phyloP scores from a whole-genome alignment of 2,797 vertebrate species.

The Sebastes taczanowskii region DNA sequence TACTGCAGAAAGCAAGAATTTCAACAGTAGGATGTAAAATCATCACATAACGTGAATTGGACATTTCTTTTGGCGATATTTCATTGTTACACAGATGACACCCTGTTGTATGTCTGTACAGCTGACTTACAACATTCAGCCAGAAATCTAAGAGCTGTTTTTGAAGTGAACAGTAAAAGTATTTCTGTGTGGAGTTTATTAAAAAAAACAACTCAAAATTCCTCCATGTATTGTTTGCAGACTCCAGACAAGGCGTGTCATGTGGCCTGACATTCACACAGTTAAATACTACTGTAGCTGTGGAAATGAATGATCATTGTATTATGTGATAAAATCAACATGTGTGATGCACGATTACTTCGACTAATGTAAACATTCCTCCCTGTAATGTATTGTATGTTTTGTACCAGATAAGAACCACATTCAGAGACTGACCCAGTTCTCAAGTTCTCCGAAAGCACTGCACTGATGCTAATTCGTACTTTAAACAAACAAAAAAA shows the following conservation, averaged over 20 bases:
- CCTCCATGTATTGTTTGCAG: neutral
- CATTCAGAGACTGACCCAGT: slow-evolving; percentile 7
- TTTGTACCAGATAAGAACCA: slow-evolving; percentile 16
- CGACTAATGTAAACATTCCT: slow-evolving; percentile 4
- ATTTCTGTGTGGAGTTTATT: neutral
- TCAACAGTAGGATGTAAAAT: neutral
- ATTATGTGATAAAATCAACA: slow-evolving; percentile 20
- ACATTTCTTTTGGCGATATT: neutral
- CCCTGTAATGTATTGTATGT: neutral
- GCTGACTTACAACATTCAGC: neutral
- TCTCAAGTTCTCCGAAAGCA: neutral
- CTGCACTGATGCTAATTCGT: neutral
- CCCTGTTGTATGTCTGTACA: neutral
- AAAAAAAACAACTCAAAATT: neutral
- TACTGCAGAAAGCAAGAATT: neutral
- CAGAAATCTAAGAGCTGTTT: neutral
- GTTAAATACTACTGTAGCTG: neutral
- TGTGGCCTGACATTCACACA: neutral
- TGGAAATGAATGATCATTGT: slow-evolving; percentile 38
- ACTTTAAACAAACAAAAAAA: neutral
- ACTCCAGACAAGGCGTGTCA: neutral
- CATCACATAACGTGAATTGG: too few relatives aligned
- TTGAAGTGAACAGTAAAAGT: neutral
- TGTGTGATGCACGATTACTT: neutral
- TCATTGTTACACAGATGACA: neutral